phyloP scores from a whole-genome alignment of 2,888 invertebrate genomes.

The Ectropis crepuscularia region DNA sequence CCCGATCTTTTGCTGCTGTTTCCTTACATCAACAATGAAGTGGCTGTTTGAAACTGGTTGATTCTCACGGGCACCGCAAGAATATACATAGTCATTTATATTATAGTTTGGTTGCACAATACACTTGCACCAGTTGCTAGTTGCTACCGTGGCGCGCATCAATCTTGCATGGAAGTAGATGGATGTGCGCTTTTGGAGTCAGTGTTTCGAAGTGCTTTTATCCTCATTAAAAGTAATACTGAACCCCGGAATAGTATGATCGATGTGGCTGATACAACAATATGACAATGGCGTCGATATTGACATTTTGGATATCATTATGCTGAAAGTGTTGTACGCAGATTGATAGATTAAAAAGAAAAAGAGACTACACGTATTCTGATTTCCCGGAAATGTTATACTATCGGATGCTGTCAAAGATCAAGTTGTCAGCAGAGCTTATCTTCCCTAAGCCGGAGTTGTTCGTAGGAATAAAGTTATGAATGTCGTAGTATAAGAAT shows the following conservation, averaged over 20 bases:
- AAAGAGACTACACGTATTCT: slow-evolving; percentile 5
- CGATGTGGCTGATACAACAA: slow-evolving; percentile 36
- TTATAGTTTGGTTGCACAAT: slow-evolving; percentile 48
- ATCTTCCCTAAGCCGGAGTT: slow-evolving; percentile 59
- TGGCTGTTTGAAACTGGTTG: slow-evolving; percentile 1
- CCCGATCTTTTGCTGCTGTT: slow-evolving; percentile 5
- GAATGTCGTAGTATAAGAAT: no score
- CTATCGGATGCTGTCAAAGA: slow-evolving; percentile 45
- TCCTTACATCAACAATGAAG: slow-evolving; percentile 15
- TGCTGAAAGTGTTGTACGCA: neutral
- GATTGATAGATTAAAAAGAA: neutral
- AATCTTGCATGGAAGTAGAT: slow-evolving; percentile 68
- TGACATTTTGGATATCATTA: no score
- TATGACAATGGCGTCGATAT: no score
- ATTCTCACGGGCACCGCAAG: slow-evolving; percentile 4
- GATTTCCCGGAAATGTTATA: slow-evolving; percentile 58
- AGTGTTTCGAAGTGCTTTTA: slow-evolving; percentile 43
- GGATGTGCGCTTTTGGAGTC: slow-evolving; percentile 44
- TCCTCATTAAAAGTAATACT: slow-evolving; percentile 14
- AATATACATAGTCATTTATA: slow-evolving; percentile 32
- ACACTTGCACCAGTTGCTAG: slow-evolving; percentile 50
- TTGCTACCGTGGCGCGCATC: slow-evolving; percentile 61
- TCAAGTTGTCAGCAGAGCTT: slow-evolving; percentile 61
- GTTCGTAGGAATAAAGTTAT: slow-evolving; percentile 30
- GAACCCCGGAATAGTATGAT: slow-evolving; percentile 37